These are phyloP conservation scores for Scaptomyza polygonia DNA, from an alignment of 2,888 invertebrate genomes.

Conservation along the genomic window DNA sequence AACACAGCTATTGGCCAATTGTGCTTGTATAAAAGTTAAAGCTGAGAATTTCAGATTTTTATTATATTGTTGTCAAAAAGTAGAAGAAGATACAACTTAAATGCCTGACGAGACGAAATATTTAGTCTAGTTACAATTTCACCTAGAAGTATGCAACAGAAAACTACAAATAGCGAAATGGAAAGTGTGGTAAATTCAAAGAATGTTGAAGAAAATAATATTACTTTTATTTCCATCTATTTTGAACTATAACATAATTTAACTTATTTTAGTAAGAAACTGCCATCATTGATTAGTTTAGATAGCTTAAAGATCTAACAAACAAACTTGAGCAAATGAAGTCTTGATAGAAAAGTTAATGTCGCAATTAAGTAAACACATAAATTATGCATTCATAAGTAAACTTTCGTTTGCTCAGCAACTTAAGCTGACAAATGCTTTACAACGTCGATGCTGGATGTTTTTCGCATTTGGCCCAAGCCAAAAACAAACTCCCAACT, in stretches of 20 bases:
- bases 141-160: constrained; percentile 43
- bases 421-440: constrained; percentile 16
- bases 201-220: too few relatives aligned
- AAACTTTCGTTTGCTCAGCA: constrained; percentile 8
- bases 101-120: neutral
- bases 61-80: neutral
- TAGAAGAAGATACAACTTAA: neutral
- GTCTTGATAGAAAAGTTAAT: constrained; percentile 1
- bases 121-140: neutral
- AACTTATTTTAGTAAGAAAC: too few relatives aligned
- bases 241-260: too few relatives aligned
- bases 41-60: neutral
- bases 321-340: neutral
- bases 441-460: constrained; percentile 15
- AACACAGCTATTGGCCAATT: constrained; percentile 7
- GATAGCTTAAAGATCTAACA: too few relatives aligned
- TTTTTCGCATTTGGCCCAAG: constrained; percentile 10
- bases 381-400: constrained; percentile 30
- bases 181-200: too few relatives aligned
- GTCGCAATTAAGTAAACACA: constrained; percentile 3
- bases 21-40: constrained; percentile 39
- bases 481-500: neutral
- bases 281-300: too few relatives aligned
- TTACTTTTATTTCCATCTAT: too few relatives aligned
- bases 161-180: neutral